These are phyloP conservation scores for Brevimyrus niger DNA, from an alignment of 2,113 vertebrate species.

Conservation along the genomic window DNA sequence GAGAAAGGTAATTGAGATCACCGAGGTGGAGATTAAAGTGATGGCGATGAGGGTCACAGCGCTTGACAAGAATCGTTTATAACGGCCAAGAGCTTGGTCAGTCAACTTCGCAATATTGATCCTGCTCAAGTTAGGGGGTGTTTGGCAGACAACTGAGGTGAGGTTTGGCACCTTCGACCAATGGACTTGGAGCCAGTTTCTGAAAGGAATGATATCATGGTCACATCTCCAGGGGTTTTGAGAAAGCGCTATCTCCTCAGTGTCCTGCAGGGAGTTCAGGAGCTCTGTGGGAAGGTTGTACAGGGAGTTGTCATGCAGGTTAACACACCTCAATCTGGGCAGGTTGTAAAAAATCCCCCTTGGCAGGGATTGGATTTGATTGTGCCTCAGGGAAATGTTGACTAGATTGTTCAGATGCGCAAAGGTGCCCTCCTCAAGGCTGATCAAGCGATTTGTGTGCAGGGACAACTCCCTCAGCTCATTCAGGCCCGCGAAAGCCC, in stretches of 20 bases:
- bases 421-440: slow-evolving; percentile 59
- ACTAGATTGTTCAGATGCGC: slow-evolving; percentile 62
- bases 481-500: slow-evolving; percentile 67
- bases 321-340: slow-evolving; percentile 57
- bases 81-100: slow-evolving; percentile 31
- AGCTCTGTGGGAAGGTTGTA: slow-evolving; percentile 61
- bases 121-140: slow-evolving; percentile 50
- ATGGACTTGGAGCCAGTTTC: slow-evolving; percentile 66
- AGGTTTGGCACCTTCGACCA: slow-evolving; percentile 56
- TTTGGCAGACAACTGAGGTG: slow-evolving; percentile 58
- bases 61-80: neutral
- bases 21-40: slow-evolving; percentile 41
- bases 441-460: slow-evolving; percentile 69
- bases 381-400: slow-evolving; percentile 81
- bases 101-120: slow-evolving; percentile 46
- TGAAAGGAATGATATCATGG: slow-evolving; percentile 65
- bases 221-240: slow-evolving; percentile 89
- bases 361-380: slow-evolving; percentile 65
- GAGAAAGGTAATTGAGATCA: slow-evolving; percentile 46
- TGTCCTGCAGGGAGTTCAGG: slow-evolving; percentile 58
- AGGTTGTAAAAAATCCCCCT: slow-evolving; percentile 59
- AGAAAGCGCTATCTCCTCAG: slow-evolving; percentile 64
- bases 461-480: slow-evolving; percentile 75
- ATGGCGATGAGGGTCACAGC: slow-evolving; percentile 38
- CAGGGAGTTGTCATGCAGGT: slow-evolving; percentile 75